phyloP scores from a whole-genome alignment of 1,140 invertebrate species.

The Drosophila arizonae region DNA sequence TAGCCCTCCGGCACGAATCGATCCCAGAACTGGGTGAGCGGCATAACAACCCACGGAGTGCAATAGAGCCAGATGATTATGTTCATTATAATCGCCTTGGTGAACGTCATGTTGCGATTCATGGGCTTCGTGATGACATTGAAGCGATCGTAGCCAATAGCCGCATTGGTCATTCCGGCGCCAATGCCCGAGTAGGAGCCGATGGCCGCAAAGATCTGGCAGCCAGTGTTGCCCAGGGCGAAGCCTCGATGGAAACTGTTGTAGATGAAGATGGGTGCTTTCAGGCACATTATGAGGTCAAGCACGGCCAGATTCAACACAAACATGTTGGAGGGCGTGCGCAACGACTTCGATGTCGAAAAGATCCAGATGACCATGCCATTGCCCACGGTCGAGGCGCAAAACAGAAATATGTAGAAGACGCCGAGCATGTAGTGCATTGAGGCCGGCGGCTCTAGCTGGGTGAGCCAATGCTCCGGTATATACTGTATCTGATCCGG shows the following conservation, averaged over 20 bases:
- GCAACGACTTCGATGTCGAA: conserved; percentile 88
- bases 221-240: conserved; percentile 88
- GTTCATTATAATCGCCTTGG: conserved; percentile 90
- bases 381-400: conserved; percentile 91
- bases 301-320: conserved; percentile 93
- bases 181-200: conserved; percentile 92
- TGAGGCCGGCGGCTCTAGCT: conserved; percentile 90
- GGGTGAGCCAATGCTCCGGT: conserved; percentile 92
- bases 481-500: conserved; percentile 89
- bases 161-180: conserved; percentile 89
- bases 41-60: conserved; percentile 91
- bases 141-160: conserved; percentile 83
- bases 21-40: conserved; percentile 91
- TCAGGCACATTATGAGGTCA: conserved; percentile 94
- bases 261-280: conserved; percentile 93
- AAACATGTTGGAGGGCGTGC: conserved; percentile 95
- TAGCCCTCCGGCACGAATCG: conserved; percentile 92
- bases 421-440: conserved; percentile 92
- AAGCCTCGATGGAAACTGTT: conserved; percentile 92
- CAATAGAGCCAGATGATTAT: conserved; percentile 89
- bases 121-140: conserved; percentile 92
- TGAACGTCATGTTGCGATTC: conserved; percentile 89
- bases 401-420: conserved; percentile 91
- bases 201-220: conserved; percentile 90
- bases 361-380: conserved; percentile 96